Base-by-base conservation (phyloP, 1,140 invertebrate species). In the Drosophila kepulauana region DNA sequence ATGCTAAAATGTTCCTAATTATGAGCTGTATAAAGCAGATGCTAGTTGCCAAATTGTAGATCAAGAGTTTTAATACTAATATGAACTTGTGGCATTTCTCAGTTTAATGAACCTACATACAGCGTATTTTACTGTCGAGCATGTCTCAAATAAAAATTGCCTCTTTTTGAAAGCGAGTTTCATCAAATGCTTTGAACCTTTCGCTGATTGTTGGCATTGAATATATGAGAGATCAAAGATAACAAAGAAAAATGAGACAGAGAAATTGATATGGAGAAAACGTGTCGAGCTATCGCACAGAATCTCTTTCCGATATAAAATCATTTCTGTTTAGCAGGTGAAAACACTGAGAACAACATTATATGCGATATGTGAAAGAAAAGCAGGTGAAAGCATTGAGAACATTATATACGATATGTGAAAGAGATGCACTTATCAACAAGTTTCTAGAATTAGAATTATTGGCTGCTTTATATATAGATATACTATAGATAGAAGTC, bases 121-220 rank as follows among this genome's bases (percentile, higher is more conserved):
- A 38, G 54, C 30, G 54, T 45, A 45, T 45, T 7, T 41, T n/a
- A 8, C 10, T 28, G 20, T 59, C 48, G 33, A 15, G 62, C 35
- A 54, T 56, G 2, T 4, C 11, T n/a, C 33, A 20, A 1, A 13
- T 5, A 43, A 8, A 5, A 43, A 13, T 33, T 33, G 1, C 5
- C 5, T 33, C 10, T 7, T 49, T 59, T 20, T 59, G 16, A 48
- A 62, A 69, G 66, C 46, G 8, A 35, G 48, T 72, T 72, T 66
- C 54, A 51, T 35, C 43, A n/a, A 35, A 46, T 43, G 46, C 15
- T 67, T 73, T 38, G 48, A 33, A 54, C 45, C 28, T 63, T 28
- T 41, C 33, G 8, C 16, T 11, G 57, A 45, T 28, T 7, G 4
- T 56, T 48, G 41, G 11, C 28, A 38, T 38, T 41, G 41, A 35